These are phyloP conservation scores for Poecile montanus DNA, from an alignment of 2,797 vertebrate genomes.

Conservation along the genomic window DNA sequence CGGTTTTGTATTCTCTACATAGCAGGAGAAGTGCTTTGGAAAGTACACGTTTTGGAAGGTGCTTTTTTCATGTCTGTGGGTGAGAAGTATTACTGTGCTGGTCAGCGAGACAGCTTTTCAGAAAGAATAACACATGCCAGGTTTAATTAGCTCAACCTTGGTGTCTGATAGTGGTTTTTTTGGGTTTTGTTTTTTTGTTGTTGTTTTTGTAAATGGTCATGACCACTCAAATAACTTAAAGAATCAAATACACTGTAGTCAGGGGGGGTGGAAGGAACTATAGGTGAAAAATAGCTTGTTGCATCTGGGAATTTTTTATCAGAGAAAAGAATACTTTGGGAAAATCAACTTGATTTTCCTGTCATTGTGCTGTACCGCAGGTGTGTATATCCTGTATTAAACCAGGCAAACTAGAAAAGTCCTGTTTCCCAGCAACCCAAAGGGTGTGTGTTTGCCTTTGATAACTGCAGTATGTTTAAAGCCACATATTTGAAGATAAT, in stretches of 20 bases:
- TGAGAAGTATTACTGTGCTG: not conserved
- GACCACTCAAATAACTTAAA: not conserved
- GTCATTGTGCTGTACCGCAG: conserved; percentile 31
- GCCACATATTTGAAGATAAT: not conserved
- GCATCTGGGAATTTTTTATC: not conserved
- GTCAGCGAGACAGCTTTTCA: not conserved
- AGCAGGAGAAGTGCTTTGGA: not conserved
- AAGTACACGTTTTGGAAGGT: not conserved
- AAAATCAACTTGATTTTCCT: conserved; percentile 47
- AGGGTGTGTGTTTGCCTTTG: not conserved
- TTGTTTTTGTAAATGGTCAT: not conserved
- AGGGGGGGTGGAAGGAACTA: too few species aligned
- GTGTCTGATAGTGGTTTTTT: not conserved
- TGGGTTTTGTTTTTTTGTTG: not conserved
- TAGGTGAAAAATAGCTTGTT: not conserved
- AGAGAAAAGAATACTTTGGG: not conserved
- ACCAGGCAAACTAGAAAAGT: not conserved
- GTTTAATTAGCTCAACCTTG: not conserved
- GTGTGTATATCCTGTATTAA: conserved; percentile 51
- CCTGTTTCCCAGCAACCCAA: conserved; percentile 5
- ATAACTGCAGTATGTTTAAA: not conserved
- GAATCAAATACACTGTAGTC: not conserved
- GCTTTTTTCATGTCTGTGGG: not conserved
- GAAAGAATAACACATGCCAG: not conserved
- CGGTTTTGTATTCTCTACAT: not conserved